A percentile compares a stretch with the other conserved stretches of the same genome.
Evolutionary conservation across 2,888 invertebrate species (phyloP).

Genomic region (Gasteruption jaculator): DNA sequence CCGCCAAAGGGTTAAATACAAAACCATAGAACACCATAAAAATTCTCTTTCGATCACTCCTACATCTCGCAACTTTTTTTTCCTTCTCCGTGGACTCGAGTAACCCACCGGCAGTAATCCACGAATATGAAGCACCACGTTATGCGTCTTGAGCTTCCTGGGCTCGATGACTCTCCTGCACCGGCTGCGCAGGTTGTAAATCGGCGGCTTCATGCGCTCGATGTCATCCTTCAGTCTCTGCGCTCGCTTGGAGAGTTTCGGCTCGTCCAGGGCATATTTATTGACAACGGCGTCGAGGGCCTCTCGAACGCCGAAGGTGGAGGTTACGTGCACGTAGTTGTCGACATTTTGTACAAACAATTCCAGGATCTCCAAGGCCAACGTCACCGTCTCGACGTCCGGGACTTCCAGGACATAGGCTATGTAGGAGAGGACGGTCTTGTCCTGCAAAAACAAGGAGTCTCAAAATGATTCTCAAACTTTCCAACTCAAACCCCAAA

Average conservation of each 20-base stretch:
- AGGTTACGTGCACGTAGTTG: conserved; percentile 48
- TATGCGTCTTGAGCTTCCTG: conserved; percentile 46
- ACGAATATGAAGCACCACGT: conserved; percentile 44
- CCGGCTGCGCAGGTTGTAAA: conserved; percentile 47
- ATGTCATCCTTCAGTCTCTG: conserved; percentile 45
- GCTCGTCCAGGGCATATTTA: conserved; percentile 40
- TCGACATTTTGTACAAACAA: conserved; percentile 47
- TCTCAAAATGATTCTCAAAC: neutral
- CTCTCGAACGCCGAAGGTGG: conserved; percentile 47
- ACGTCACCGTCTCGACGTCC: conserved; percentile 38
- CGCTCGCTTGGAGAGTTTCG: conserved; percentile 41
- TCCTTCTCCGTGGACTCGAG: too few relatives aligned
- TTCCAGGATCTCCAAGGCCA: conserved; percentile 45
- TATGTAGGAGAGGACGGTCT: conserved; percentile 46
- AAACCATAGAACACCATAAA: too few relatives aligned
- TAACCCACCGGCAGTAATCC: conserved; percentile 43
- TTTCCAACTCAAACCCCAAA: neutral
- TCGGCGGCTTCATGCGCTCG: conserved; percentile 49
- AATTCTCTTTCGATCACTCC: too few relatives aligned
- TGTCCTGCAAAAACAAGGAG: conserved; percentile 36
- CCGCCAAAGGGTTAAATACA: too few relatives aligned
- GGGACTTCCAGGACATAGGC: conserved; percentile 46
- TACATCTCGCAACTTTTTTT: too few relatives aligned
- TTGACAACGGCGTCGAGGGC: conserved; percentile 44
- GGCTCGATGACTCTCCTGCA: conserved; percentile 48